phyloP scores from a whole-genome alignment of 2,797 vertebrate species.

The Chelonia mydas region DNA sequence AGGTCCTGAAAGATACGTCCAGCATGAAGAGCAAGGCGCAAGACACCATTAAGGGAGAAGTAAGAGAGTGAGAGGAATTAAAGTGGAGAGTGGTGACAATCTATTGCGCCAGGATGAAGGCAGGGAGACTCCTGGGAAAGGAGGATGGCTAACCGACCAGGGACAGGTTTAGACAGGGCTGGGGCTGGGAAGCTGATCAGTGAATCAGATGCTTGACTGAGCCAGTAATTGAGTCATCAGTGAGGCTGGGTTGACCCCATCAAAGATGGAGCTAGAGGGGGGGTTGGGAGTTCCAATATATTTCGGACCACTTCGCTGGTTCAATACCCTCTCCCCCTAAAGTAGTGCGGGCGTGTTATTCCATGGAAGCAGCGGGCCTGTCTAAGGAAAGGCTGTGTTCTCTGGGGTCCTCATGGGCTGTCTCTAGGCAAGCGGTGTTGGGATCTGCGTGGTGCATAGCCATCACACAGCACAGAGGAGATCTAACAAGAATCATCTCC shows the following conservation, averaged over 20 bases:
- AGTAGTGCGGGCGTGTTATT: not conserved
- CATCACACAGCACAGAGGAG: not conserved
- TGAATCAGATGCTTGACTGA: not conserved
- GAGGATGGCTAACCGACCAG: not conserved
- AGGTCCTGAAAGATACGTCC: not conserved
- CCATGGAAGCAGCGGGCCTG: not conserved
- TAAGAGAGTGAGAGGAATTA: conserved; percentile 37
- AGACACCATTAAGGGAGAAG: conserved; percentile 4
- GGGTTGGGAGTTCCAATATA: not conserved
- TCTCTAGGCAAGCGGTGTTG: not conserved
- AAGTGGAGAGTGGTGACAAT: not conserved
- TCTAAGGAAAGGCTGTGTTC: not conserved
- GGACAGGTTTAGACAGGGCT: not conserved
- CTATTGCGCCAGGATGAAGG: conserved; percentile 8
- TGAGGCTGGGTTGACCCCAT: not conserved
- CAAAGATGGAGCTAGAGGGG: not conserved
- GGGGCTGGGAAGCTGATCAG: not conserved
- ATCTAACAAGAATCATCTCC: not conserved
- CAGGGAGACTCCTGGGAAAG: not conserved
- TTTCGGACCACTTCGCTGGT: accelerated
- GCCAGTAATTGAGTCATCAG: not conserved
- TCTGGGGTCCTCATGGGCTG: accelerated
- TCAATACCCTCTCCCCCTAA: accelerated
- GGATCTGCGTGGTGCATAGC: not conserved
- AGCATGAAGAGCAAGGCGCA: not conserved